Evolutionary conservation across 2,888 invertebrate genomes (phyloP).

Genomic region (Cerastis rubricosa): DNA sequence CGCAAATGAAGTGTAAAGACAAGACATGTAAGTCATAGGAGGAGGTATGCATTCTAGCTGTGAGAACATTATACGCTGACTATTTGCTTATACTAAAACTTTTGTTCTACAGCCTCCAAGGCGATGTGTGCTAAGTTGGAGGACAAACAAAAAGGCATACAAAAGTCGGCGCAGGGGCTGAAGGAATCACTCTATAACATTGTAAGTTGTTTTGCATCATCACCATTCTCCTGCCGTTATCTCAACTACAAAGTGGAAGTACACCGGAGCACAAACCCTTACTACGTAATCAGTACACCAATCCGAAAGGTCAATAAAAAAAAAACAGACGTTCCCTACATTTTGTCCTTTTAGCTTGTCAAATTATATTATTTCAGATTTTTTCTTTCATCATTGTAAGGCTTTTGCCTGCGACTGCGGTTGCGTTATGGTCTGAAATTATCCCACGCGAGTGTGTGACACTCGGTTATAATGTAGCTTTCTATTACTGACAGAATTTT

Average conservation of each 20-base stretch:
- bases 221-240: background rate
- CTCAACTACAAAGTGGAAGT: background rate
- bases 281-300: too few species aligned
- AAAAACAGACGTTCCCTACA: too few species aligned
- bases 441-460: background rate
- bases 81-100: background rate
- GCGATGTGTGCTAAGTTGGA: slow-evolving; percentile 86
- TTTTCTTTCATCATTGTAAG: background rate
- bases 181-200: slow-evolving; percentile 92
- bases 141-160: slow-evolving; percentile 81
- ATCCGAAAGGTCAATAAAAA: too few species aligned
- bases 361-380: background rate
- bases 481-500: background rate
- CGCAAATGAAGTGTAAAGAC: background rate
- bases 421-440: background rate
- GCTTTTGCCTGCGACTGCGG: background rate
- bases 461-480: background rate
- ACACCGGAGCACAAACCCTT: too few species aligned
- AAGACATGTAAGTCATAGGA: background rate
- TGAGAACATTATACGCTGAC: too few species aligned
- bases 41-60: background rate
- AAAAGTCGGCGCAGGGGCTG: slow-evolving; percentile 88
- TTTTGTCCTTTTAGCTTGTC: background rate
- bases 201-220: slow-evolving; percentile 81
- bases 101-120: slow-evolving; percentile 79